These are phyloP conservation scores for Hylyphantes graminicola DNA, from an alignment of 1,140 invertebrate species.

Conservation along the genomic window DNA sequence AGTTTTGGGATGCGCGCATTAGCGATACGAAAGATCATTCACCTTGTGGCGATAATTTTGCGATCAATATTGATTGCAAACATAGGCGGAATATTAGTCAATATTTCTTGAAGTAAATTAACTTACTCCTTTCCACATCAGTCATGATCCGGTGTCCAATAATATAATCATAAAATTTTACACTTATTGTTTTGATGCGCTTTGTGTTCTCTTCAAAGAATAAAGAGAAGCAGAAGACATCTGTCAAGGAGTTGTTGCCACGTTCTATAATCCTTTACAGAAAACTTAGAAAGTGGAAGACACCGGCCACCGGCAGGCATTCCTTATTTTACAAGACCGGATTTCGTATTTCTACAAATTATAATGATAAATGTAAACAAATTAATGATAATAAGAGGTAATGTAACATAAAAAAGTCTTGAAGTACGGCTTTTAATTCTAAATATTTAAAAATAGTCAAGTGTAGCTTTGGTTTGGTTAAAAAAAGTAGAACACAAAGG, in stretches of 20 bases:
- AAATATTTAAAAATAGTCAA: too few relatives aligned
- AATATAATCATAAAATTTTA: not conserved
- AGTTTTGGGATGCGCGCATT: not conserved
- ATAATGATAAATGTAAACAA: too few relatives aligned
- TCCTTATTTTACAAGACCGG: too few relatives aligned
- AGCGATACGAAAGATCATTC: constrained; percentile 37
- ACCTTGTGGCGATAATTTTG: constrained; percentile 41
- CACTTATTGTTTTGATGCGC: constrained; percentile 29
- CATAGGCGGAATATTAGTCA: not conserved
- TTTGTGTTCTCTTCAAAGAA: constrained; percentile 12
- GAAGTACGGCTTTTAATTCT: too few relatives aligned
- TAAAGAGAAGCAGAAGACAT: constrained; percentile 45
- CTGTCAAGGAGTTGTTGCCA: constrained; percentile 42
- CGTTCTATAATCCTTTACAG: too few relatives aligned
- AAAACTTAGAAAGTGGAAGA: too few relatives aligned
- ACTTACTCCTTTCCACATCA: constrained; percentile 50
- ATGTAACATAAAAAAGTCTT: too few relatives aligned
- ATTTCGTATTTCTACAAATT: too few relatives aligned
- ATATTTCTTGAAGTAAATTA: not conserved
- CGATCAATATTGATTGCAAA: constrained; percentile 16
- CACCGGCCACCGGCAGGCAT: too few relatives aligned
- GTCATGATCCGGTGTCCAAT: not conserved
- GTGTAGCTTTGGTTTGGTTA: too few relatives aligned
- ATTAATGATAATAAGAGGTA: too few relatives aligned
- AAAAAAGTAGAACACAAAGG: too few relatives aligned